Conservation (phyloP, 2,113 vertebrate genomes). For the Falcunculus frontatus region DNA sequence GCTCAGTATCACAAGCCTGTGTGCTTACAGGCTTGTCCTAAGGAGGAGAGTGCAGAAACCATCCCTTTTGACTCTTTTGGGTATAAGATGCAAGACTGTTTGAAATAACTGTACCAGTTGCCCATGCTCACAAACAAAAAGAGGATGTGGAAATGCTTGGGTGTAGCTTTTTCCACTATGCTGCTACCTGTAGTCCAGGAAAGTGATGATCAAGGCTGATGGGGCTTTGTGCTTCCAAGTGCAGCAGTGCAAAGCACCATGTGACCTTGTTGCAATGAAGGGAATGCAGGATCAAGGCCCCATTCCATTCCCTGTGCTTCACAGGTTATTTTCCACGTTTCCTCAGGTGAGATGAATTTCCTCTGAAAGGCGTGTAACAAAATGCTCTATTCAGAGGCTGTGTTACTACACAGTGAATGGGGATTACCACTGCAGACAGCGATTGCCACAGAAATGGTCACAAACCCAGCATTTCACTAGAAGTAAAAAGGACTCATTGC, state of each 20-base stretch:
- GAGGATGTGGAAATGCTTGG: not conserved
- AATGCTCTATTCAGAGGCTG: not conserved
- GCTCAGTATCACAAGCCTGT: not conserved
- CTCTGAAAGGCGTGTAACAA: not conserved
- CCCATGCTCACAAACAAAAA: not conserved
- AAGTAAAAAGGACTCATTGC: not conserved
- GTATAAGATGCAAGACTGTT: not conserved
- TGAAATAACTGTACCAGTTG: not conserved
- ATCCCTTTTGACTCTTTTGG: not conserved
- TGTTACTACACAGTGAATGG: not conserved
- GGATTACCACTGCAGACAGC: not conserved
- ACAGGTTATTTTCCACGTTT: not conserved
- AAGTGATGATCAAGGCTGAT: not conserved
- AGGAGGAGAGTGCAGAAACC: not conserved
- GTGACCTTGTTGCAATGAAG: not conserved
- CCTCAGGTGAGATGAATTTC: not conserved
- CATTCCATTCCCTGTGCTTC: not conserved
- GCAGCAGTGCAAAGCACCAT: not conserved
- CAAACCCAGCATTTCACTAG: not conserved
- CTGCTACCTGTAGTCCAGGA: not conserved
- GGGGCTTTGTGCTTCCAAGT: not conserved
- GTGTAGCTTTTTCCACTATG: not conserved
- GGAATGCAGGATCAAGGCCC: not conserved
- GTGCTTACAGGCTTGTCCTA: not conserved
- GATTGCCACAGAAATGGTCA: not conserved